Percentiles rank a stretch among this genome's conserved stretches.
Evolutionary conservation across 2,888 invertebrate species (phyloP).

Genomic region (Blastobasis lacticolella): DNA sequence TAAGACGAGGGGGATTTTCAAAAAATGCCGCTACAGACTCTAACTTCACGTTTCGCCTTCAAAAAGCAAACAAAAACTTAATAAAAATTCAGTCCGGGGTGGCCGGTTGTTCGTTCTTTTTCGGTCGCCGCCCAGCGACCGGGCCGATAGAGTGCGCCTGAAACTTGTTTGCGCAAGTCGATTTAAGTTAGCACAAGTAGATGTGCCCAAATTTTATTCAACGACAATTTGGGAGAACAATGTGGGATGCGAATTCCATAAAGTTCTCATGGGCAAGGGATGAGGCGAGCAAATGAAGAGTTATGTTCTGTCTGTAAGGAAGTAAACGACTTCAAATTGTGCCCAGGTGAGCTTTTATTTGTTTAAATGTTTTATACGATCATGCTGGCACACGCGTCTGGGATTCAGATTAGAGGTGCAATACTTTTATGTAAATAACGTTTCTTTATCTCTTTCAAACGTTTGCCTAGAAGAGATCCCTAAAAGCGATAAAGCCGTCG

Average conservation of each 20-base stretch:
- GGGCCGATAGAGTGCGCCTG: constrained; percentile 40
- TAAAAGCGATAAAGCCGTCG: too few relatives aligned
- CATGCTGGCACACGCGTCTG: too few relatives aligned
- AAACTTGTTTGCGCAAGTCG: constrained; percentile 62
- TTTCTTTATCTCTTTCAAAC: too few relatives aligned
- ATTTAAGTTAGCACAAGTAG: constrained; percentile 57
- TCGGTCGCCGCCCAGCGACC: constrained; percentile 36
- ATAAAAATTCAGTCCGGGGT: constrained; percentile 54
- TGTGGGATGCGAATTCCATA: constrained; percentile 7
- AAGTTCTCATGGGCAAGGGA: not conserved
- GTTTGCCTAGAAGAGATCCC: too few relatives aligned
- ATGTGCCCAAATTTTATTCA: constrained; percentile 29
- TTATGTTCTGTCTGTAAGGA: too few relatives aligned
- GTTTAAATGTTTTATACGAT: too few relatives aligned
- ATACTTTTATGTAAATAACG: too few relatives aligned
- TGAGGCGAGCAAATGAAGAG: too few relatives aligned
- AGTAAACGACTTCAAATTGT: too few relatives aligned
- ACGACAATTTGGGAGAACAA: constrained; percentile 17
- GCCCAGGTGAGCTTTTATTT: too few relatives aligned
- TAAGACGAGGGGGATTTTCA: constrained; percentile 40
- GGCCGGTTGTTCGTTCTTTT: constrained; percentile 41
- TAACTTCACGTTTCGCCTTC: constrained; percentile 47
- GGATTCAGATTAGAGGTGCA: too few relatives aligned
- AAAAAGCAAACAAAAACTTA: constrained; percentile 57
- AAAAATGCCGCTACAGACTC: constrained; percentile 33